Conservation (phyloP, 2,113 vertebrate species). For the Crotalus helleri region DNA sequence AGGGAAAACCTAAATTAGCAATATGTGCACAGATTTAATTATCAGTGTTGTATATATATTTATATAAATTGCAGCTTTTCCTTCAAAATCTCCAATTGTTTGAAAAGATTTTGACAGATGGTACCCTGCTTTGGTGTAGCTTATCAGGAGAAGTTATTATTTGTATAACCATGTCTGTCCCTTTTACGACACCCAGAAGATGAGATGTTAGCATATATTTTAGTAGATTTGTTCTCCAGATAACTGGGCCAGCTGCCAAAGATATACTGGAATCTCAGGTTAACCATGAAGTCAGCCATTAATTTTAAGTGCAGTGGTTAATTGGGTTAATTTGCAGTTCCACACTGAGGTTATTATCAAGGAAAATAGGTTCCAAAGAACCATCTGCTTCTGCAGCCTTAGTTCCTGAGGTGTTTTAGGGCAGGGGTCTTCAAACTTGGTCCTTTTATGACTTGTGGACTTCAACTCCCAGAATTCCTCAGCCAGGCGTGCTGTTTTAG, state of each 20-base stretch:
- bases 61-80: neutral
- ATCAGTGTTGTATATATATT: neutral
- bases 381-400: neutral
- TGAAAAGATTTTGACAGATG: neutral
- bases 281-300: neutral
- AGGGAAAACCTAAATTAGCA: neutral
- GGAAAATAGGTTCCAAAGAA: neutral
- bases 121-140: neutral
- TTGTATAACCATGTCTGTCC: neutral
- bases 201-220: neutral
- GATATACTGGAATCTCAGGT: neutral
- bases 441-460: too few species aligned
- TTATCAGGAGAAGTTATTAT: neutral
- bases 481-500: neutral
- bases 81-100: neutral
- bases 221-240: neutral
- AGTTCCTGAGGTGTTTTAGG: neutral
- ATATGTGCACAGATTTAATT: neutral
- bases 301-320: neutral
- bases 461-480: too few species aligned
- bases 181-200: neutral
- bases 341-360: neutral
- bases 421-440: too few species aligned
- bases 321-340: neutral
- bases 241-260: neutral